Base-by-base conservation (phyloP, 2,888 invertebrate genomes). In the Ornithoptera priamus region DNA sequence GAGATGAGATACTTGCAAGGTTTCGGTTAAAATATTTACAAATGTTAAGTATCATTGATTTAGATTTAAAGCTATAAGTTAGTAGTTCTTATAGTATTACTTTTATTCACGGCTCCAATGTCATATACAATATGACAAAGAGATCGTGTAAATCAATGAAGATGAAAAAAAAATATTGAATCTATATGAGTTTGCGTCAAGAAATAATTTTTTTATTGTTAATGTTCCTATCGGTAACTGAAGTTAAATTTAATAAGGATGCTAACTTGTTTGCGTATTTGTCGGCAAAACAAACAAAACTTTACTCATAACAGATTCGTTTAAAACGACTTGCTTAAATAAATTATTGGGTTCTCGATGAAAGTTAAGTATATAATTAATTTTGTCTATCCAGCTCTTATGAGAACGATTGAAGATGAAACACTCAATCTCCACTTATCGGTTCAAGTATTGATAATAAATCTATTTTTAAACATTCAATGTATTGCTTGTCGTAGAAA, bases 261-360 rank as follows among this genome's bases (percentile, higher is more conserved):
- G 65, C 65, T 59, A n/a, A 12, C 46, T 65, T 65, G 42, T 59
- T 65, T 65, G 42, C 58, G 24, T 30, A 46, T 42, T 65, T 59
- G 59, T 59, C 57, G 39, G 8, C 46, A 59, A 59, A 65, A 46
- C 46, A 59, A 65, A 56, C 65, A 39, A 18, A 59, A 65, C 65
- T 65, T 65, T 59, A 59, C 46, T 22, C 22, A 22, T 22, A 22
- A 65, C 65, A 58, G 65, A 65, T 58, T 65, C 65, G 46, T 57
- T 59, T 57, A 24, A 65, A 18, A 57, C 17, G 46, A 59, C 46
- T 65, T 59, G n/a, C 18, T 24, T 24, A 65, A 65, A 65, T 59
- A 46, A 42, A 65, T 65, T 59, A 30, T n/a, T 59, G 10, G 18
- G 12, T 50, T 50, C 50, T 50, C 8, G 42, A 65, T 42, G 46